A percentile compares a stretch with the other conserved stretches of the same genome.
These are phyloP conservation scores for Edolisoma coerulescens DNA, from an alignment of 2,113 vertebrate genomes.

Conservation along the genomic window DNA sequence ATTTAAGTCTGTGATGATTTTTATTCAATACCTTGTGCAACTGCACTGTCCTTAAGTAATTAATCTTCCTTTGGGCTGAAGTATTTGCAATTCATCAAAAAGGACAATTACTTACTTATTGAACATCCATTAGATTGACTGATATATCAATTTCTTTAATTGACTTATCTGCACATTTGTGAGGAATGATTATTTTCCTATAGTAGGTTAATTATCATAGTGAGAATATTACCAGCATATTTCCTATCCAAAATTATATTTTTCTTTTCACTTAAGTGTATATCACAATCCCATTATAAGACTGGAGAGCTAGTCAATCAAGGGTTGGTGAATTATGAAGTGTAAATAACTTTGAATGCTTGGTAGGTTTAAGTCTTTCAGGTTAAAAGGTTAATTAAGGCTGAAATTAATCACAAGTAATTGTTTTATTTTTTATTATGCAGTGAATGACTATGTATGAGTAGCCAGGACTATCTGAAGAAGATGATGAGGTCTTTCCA, in stretches of 20 bases:
- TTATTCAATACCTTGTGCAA: not conserved
- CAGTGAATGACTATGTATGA: not conserved
- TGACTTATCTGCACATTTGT: not conserved
- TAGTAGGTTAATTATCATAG: not conserved
- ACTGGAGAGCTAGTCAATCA: not conserved
- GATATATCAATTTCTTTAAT: not conserved
- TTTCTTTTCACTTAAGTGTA: not conserved
- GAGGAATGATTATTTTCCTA: not conserved
- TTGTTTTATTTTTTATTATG: not conserved
- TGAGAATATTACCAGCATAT: not conserved
- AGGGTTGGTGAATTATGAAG: not conserved
- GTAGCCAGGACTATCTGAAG: not conserved
- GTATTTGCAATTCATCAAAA: not conserved
- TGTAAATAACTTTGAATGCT: not conserved
- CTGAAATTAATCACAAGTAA: not conserved
- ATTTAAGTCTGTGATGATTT: not conserved
- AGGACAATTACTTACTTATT: not conserved
- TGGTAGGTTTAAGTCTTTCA: not conserved
- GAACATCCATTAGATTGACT: not conserved
- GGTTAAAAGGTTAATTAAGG: not conserved
- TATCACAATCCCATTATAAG: not conserved
- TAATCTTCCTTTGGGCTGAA: not conserved
- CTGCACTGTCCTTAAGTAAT: not conserved
- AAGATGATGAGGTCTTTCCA: not conserved
- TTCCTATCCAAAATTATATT: not conserved